phyloP scores from a whole-genome alignment of 2,888 invertebrate species.

The Tenthredo amoena region DNA sequence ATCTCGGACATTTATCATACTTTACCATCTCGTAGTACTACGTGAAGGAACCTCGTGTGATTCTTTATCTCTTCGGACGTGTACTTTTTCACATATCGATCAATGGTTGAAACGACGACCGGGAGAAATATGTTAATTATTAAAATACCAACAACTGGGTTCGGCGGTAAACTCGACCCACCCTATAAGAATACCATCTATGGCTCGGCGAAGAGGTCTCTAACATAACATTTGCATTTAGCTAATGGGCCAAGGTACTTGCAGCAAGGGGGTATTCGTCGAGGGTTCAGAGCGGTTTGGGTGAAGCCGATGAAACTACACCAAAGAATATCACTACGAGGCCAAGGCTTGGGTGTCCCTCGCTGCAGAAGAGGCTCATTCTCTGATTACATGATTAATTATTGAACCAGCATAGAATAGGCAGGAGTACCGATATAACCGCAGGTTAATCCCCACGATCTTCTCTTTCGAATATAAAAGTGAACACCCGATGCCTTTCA shows the following conservation, averaged over 20 bases:
- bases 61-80: background rate
- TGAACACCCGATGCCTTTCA: background rate
- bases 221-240: constrained; percentile 42
- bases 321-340: background rate
- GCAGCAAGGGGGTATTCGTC: background rate
- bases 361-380: background rate
- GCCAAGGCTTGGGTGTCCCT: background rate
- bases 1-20: background rate
- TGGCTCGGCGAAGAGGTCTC: constrained; percentile 28
- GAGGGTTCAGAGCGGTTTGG: constrained; percentile 5
- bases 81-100: background rate
- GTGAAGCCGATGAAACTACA: background rate
- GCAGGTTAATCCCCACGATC: background rate
- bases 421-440: background rate
- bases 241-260: constrained; percentile 38
- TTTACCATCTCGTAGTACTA: background rate
- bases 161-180: background rate
- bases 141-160: constrained; percentile 8
- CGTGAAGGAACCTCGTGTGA: background rate
- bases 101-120: background rate
- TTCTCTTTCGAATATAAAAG: background rate
- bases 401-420: background rate
- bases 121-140: background rate
- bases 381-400: constrained; percentile 23
- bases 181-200: constrained; percentile 3